Evolutionary conservation across 2,113 vertebrate genomes (phyloP).

Genomic region (Alectura lathami): DNA sequence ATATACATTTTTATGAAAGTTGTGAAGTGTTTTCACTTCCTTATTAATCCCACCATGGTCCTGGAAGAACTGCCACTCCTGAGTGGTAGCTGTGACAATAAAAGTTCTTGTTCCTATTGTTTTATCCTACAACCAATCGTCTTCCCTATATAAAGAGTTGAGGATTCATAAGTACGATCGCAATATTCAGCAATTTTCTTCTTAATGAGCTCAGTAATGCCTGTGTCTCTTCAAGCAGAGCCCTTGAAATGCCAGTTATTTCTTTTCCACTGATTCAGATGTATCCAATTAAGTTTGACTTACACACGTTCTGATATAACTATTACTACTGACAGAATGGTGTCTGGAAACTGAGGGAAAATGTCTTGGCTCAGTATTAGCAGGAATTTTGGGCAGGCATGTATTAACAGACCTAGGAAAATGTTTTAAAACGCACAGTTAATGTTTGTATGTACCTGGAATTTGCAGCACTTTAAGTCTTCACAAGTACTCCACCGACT

Average conservation of each 20-base stretch:
- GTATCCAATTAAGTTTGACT: slow-evolving; percentile 70
- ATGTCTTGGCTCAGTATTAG: slow-evolving; percentile 31
- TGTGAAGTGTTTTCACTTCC: slow-evolving; percentile 73
- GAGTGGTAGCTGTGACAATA: slow-evolving; percentile 67
- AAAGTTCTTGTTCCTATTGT: slow-evolving; percentile 61
- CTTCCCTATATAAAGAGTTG: slow-evolving; percentile 60
- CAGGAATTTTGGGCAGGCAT: background rate
- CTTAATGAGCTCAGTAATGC: slow-evolving; percentile 72
- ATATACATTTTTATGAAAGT: slow-evolving; percentile 76
- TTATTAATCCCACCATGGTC: slow-evolving; percentile 70
- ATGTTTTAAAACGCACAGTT: background rate
- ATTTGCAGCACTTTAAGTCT: background rate
- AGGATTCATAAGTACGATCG: slow-evolving; percentile 41
- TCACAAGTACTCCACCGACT: background rate
- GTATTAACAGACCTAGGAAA: background rate
- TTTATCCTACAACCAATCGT: slow-evolving; percentile 68
- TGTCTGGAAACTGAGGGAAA: slow-evolving; percentile 6
- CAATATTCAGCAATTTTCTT: slow-evolving; percentile 72
- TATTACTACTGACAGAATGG: slow-evolving; percentile 34
- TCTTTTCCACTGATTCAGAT: slow-evolving; percentile 65
- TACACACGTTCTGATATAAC: slow-evolving; percentile 23
- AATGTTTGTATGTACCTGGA: background rate
- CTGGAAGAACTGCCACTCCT: slow-evolving; percentile 72
- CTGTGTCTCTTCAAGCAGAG: slow-evolving; percentile 42
- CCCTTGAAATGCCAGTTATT: slow-evolving; percentile 68